Evolutionary conservation across 1,140 invertebrate genomes (phyloP).

Genomic region (Drosophila seguyi): DNA sequence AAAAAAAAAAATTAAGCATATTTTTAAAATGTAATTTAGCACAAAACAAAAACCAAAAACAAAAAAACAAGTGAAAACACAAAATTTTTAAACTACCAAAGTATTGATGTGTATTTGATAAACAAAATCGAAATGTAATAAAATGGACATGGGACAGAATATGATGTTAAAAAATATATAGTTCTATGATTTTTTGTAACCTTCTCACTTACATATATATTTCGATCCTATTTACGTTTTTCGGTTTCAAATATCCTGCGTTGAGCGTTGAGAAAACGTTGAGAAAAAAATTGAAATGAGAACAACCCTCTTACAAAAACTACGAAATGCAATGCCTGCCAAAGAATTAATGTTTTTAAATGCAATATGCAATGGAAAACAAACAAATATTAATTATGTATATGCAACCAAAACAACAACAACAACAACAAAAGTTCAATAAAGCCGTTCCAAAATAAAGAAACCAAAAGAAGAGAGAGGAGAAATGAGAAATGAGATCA

Average conservation of each 20-base stretch:
- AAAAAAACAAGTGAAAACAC: slow-evolving; percentile 52
- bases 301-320: slow-evolving; percentile 79
- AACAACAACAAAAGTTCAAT: slow-evolving; percentile 83
- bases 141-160: slow-evolving; percentile 27
- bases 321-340: slow-evolving; percentile 85
- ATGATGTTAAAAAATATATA: slow-evolving; percentile 32
- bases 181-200: slow-evolving; percentile 15
- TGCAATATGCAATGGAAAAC: slow-evolving; percentile 58
- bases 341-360: slow-evolving; percentile 83
- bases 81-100: slow-evolving; percentile 81
- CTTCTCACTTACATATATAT: slow-evolving; percentile 12
- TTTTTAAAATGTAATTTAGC: slow-evolving; percentile 84
- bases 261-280: slow-evolving; percentile 35
- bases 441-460: slow-evolving; percentile 82
- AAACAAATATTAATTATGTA: slow-evolving; percentile 68
- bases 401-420: slow-evolving; percentile 66
- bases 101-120: slow-evolving; percentile 83
- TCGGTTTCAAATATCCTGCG: slow-evolving; percentile 57
- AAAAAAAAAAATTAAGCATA: slow-evolving; percentile 74
- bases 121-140: slow-evolving; percentile 51
- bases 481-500: slow-evolving; percentile 20
- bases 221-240: slow-evolving; percentile 42
- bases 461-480: slow-evolving; percentile 54
- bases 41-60: slow-evolving; percentile 68
- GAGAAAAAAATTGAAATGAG: slow-evolving; percentile 16